Base-by-base conservation (phyloP, 2,113 vertebrate species). In the Sinocyclocheilus maitianheensis region DNA sequence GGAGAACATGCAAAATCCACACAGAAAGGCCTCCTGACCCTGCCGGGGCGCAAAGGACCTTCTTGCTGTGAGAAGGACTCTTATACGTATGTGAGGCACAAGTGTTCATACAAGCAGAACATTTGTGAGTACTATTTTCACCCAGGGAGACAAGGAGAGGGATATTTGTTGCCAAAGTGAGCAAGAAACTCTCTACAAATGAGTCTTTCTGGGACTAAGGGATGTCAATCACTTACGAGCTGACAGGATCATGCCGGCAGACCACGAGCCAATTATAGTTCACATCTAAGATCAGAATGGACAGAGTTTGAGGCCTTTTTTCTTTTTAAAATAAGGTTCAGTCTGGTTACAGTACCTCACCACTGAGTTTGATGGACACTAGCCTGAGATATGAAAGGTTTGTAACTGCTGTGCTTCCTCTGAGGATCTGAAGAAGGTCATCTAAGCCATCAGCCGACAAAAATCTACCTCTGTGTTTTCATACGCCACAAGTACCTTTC, bases 401-500 rank as follows among this genome's bases (percentile, higher is more conserved):
- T 60, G 51, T 20, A 40, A 62, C 62, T 34, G 18, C 65, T 79
- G 62, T 48, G 71, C 76, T 69, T 75, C 81, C 69, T 87, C 89
- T 26, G 43, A 83, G 75, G 75, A 83, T 65, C 69, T 53, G 43
- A 79, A 87, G 74, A 87, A 87, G 89, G 87, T 90, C 89, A 90
- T 90, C 87, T 62, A 75, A 63, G 81, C 72, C 84, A 85, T 89
- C 88, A 71, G 26, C 2, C 55, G 67, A 78, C 30, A 67, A 87
- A 88, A 89, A 90, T 85, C 87, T 84, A 91, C 86, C 90, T 51
- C 90, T 84, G 88, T 92, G 88, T 87, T 91, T 90, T 91, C 91
- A 92, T 93, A 90, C 88, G 86, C 90, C 91, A 88, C 87, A 90
- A 89, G 89, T 89, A 91, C 87, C 88, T 89, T 72, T 83, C 37